phyloP scores from a whole-genome alignment of 2,888 invertebrate genomes.

The Chydorus sphaericus region DNA sequence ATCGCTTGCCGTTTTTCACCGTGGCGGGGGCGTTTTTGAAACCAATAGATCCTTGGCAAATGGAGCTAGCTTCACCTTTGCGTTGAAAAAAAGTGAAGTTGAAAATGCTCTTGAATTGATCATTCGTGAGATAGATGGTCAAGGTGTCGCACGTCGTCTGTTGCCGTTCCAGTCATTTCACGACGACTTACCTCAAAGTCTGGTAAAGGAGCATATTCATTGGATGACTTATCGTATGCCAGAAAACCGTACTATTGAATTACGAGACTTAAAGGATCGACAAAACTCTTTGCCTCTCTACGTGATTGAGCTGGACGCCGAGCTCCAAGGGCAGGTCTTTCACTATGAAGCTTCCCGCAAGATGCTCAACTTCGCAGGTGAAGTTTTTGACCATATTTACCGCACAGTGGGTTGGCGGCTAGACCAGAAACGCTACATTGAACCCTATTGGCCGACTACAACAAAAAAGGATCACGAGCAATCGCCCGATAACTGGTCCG shows the following conservation, averaged over 20 bases:
- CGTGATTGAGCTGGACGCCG: too few species aligned
- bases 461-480: background rate
- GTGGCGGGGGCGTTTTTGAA: background rate
- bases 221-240: background rate
- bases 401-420: background rate
- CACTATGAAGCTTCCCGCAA: too few species aligned
- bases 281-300: too few species aligned
- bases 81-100: background rate
- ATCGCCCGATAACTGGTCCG: background rate
- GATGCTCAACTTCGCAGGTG: background rate
- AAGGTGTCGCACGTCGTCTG: background rate
- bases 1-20: background rate
- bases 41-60: background rate
- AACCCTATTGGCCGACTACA: background rate
- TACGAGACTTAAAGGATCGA: background rate
- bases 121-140: background rate
- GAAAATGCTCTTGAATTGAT: too few species aligned
- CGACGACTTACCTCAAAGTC: background rate
- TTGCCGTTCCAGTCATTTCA: background rate
- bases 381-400: background rate
- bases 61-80: background rate
- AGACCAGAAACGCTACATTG: background rate
- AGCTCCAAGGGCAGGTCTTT: too few species aligned
- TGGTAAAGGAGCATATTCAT: background rate
- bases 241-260: background rate